These are phyloP conservation scores for Ibidorhyncha struthersii DNA, from an alignment of 2,113 vertebrate genomes.

Conservation along the genomic window DNA sequence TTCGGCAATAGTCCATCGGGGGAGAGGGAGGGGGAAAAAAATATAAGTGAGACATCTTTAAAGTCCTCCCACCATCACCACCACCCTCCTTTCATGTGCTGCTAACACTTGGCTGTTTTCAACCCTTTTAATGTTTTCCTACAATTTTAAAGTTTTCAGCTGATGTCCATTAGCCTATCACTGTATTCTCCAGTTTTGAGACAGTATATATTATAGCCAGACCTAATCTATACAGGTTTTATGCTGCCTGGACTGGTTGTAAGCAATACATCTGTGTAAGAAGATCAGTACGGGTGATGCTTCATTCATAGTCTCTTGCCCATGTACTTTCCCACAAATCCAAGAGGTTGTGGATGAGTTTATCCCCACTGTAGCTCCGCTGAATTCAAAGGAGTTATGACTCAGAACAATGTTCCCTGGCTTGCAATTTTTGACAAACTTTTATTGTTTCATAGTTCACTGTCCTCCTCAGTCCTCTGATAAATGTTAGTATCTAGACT, in stretches of 20 bases:
- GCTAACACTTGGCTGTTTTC: not conserved
- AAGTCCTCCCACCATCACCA: slow-evolving; percentile 46
- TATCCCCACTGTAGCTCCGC: not conserved
- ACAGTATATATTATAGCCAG: not conserved
- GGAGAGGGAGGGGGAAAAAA: slow-evolving; percentile 73
- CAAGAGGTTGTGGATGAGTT: not conserved
- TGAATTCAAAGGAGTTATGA: not conserved
- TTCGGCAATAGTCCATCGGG: slow-evolving; percentile 78
- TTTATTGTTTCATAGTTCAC: not conserved
- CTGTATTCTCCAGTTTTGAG: not conserved
- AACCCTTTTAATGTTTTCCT: slow-evolving; percentile 3
- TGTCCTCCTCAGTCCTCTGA: not conserved
- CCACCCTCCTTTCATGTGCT: slow-evolving; percentile 51
- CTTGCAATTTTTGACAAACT: not conserved
- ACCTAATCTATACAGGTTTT: not conserved
- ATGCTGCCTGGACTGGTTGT: not conserved
- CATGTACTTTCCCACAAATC: not conserved
- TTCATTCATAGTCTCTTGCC: not conserved
- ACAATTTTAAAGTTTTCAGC: not conserved
- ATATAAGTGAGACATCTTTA: slow-evolving; percentile 73
- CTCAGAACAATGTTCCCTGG: not conserved
- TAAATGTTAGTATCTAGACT: not conserved
- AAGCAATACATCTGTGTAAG: not conserved
- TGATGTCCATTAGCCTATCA: not conserved
- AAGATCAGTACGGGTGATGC: not conserved